Evolutionary conservation across 64 coral and sea anemone species (phyloP).

Genomic region (Stichodactyla mertensii): DNA sequence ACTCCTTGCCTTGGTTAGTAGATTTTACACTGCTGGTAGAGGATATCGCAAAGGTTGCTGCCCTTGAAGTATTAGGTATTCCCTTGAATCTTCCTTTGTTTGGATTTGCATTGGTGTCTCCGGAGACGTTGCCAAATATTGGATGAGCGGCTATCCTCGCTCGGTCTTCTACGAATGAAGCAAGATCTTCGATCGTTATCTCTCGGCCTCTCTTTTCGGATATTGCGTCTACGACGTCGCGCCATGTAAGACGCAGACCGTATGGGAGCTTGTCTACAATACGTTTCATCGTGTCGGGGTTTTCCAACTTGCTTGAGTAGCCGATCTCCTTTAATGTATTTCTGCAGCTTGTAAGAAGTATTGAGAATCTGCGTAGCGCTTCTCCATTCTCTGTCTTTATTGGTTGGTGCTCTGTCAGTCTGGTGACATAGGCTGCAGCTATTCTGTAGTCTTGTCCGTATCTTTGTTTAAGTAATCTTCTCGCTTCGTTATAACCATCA

Average conservation of each 20-base stretch:
- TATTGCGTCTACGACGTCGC: not conserved
- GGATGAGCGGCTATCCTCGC: no score
- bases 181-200: no score
- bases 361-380: constrained; percentile 40
- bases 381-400: constrained; percentile 47
- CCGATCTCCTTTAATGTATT: constrained; percentile 37
- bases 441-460: constrained; percentile 55
- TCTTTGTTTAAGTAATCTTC: not conserved
- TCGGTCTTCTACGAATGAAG: no score
- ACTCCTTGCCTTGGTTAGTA: no score
- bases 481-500: constrained; percentile 26
- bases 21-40: no score
- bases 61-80: no score
- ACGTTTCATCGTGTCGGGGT: constrained; percentile 7
- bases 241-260: constrained; percentile 34
- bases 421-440: constrained; percentile 37
- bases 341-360: constrained; percentile 28
- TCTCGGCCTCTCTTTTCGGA: no score
- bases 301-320: not conserved
- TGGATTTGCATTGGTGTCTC: no score
- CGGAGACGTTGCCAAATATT: no score
- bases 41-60: no score
- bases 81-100: no score
- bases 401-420: constrained; percentile 20
- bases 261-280: constrained; percentile 40